Conservation (phyloP, 2,113 vertebrate species). For the Nycticryphes semicollaris region DNA sequence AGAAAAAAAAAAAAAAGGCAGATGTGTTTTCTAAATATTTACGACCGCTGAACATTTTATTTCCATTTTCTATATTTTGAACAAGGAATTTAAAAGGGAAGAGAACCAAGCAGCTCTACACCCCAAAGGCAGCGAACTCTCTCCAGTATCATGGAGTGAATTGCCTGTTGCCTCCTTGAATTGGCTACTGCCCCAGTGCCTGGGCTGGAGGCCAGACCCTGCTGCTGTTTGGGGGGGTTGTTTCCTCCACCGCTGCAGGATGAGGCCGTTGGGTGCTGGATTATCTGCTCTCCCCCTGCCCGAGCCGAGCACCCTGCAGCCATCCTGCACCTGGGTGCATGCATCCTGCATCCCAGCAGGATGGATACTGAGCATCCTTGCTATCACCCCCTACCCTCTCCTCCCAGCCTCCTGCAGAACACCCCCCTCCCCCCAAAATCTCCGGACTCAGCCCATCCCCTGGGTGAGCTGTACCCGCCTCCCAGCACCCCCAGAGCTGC, state of each 20-base stretch:
- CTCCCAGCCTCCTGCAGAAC: background rate
- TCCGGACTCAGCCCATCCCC: background rate
- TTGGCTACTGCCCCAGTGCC: background rate
- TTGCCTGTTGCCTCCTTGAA: background rate
- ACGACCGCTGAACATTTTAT: conserved; percentile 41
- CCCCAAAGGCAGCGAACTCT: background rate
- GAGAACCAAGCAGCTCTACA: conserved; percentile 40
- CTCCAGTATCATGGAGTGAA: background rate
- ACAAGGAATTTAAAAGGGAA: conserved; percentile 83
- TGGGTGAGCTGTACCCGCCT: background rate
- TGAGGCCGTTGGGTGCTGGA: background rate
- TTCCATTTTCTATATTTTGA: conserved; percentile 49
- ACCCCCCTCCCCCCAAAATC: background rate
- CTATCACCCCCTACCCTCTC: background rate
- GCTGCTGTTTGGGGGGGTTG: background rate
- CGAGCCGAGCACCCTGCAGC: background rate
- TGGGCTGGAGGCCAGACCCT: background rate
- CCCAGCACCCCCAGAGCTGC: background rate
- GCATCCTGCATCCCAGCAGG: background rate
- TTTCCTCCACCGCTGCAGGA: background rate
- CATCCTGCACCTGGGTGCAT: background rate
- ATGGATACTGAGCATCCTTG: background rate
- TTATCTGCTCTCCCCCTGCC: background rate
- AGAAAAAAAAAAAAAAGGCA: conserved; percentile 25
- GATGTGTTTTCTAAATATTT: conserved; percentile 68